Conservation (phyloP, 2,888 invertebrate species). For the Drosophila greeni region DNA sequence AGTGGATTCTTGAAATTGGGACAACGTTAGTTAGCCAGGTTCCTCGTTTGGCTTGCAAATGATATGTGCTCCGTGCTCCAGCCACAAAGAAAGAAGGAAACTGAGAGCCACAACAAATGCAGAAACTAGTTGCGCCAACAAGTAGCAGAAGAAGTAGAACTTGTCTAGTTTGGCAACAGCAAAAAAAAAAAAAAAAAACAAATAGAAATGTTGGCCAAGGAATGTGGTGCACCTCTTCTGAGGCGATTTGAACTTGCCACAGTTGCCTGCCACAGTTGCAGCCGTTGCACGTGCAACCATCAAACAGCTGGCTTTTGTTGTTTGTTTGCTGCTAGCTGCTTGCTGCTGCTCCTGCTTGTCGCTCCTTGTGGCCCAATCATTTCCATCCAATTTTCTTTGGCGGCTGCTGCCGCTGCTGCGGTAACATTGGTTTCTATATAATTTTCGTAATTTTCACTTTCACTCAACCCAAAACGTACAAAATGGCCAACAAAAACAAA, state of each 20-base stretch:
- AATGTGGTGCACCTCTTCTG: conserved; percentile 41
- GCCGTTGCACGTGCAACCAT: conserved; percentile 48
- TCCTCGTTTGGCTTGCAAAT: conserved; percentile 59
- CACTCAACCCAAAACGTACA: conserved; percentile 59
- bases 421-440: conserved; percentile 66
- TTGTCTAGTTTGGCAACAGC: conserved; percentile 52
- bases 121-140: conserved; percentile 58
- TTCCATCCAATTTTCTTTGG: conserved; percentile 36
- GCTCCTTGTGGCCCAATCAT: conserved; percentile 14
- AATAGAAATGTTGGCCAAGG: conserved; percentile 13
- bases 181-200: background rate
- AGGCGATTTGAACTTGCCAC: conserved; percentile 55
- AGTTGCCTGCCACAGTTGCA: conserved; percentile 19
- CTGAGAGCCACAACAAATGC: conserved; percentile 29
- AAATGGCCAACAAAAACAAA: conserved; percentile 45
- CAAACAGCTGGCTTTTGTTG: conserved; percentile 43
- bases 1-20: conserved; percentile 62
- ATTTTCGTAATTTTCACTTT: conserved; percentile 76
- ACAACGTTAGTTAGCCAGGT: conserved; percentile 57
- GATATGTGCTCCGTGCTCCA: conserved; percentile 45
- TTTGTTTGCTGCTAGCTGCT: conserved; percentile 35
- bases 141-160: conserved; percentile 60
- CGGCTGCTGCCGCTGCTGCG: conserved; percentile 20
- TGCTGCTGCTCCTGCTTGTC: conserved; percentile 10
- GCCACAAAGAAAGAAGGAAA: conserved; percentile 15